Evolutionary conservation across 2,797 vertebrate genomes (phyloP).

Genomic region (Kryptopterus vitreolus): DNA sequence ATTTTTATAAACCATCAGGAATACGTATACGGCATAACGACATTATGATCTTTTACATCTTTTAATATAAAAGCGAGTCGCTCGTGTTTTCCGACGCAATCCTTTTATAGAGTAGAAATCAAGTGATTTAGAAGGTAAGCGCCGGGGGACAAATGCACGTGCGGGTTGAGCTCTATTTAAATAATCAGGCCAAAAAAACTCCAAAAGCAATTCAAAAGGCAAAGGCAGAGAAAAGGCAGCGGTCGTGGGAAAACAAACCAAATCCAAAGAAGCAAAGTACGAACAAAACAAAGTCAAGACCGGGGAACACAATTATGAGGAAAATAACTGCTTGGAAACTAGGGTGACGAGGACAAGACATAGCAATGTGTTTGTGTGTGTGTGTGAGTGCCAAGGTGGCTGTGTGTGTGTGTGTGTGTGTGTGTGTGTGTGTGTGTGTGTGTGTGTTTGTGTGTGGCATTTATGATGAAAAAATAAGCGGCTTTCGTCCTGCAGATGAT

Average conservation of each 20-base stretch:
- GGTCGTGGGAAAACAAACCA: background rate
- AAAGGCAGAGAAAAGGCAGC: background rate
- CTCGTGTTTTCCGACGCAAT: background rate
- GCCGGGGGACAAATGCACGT: background rate
- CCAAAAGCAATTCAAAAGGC: background rate
- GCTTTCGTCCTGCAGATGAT: conserved; percentile 54
- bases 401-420: background rate
- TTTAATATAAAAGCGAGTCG: background rate
- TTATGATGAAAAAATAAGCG: background rate
- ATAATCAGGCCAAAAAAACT: background rate
- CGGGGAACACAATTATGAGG: background rate
- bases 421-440: background rate
- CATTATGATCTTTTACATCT: conserved; percentile 6
- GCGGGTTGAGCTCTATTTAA: background rate
- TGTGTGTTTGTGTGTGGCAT: background rate
- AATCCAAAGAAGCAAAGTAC: background rate
- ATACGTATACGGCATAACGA: background rate
- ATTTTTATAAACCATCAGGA: background rate
- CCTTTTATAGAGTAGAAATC: background rate
- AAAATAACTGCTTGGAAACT: background rate
- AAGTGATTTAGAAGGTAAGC: background rate
- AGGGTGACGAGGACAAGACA: background rate
- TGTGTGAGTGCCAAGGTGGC: background rate
- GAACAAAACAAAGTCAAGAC: background rate
- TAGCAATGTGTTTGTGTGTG: background rate